Evolutionary conservation across 2,113 vertebrate genomes (phyloP), one percentile per base, ranked within the genome.

Genomic region (Gasterosteus aculeatus): DNA sequence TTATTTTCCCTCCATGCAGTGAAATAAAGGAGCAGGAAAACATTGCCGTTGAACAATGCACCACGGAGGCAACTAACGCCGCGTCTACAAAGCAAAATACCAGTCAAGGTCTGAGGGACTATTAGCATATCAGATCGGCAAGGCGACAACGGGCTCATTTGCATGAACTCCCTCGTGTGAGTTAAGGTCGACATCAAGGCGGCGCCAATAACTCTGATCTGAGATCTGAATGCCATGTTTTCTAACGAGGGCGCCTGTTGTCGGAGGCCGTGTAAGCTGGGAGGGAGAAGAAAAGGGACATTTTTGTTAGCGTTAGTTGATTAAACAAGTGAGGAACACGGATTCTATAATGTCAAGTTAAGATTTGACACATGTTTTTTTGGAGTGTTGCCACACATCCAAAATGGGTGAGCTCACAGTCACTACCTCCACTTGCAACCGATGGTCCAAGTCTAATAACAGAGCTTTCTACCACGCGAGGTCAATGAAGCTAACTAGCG

Each of bases 81-180:
- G 12, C 12, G 5, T 72, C 56, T 81, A 14, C 19, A 42, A 41
- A 38, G 66, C 66, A 56, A 38, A 80, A 22, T 29, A 61, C 6
- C 31, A 35, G 62, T 58, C n/a, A 61, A 22, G 29, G 35, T 60
- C 26, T 39, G 33, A 46, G 35, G 78, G 18, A 51, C 38, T 39
- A 80, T 82, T 76, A 70, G 64, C 77, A 78, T 63, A 39, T 78
- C 70, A 76, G 49, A 60, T 29, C 47, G 57, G 22, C 35, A 35
- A 57, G 49, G 65, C 54, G 64, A 76, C 71, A 69, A 68, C 16
- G 16, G 10, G 1, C 51, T 80, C 12, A 73, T 86, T 83, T 81
- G 67, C 84, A 83, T 83, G 1, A 29, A 59, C 19, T 79, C 66
- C 60, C 64, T 78, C 33, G 5, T 35, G 58, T 46, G 41, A 46